A percentile compares a stretch with the other conserved stretches of the same genome.
Evolutionary conservation across 2,113 vertebrate species (phyloP).

Genomic region (Amphiprion percula): DNA sequence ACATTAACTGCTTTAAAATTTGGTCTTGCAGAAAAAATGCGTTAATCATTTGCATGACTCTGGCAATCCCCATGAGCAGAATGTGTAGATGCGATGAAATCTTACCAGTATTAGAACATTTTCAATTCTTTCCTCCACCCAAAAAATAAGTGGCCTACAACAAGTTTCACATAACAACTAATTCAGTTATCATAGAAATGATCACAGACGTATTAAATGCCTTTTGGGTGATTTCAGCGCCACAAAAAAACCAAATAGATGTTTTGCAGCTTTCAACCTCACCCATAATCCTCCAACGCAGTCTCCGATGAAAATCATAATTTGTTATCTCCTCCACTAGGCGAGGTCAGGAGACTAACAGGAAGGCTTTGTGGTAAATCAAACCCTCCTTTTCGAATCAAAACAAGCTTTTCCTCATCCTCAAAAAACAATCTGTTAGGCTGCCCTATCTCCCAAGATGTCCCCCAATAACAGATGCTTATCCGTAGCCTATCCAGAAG

Average conservation of each 20-base stretch:
- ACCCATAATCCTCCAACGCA: conserved; percentile 34
- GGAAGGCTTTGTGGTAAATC: conserved; percentile 60
- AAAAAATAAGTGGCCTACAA: conserved; percentile 18
- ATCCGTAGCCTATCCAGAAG: conserved; percentile 61
- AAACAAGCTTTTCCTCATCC: conserved; percentile 76
- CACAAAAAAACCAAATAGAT: conserved; percentile 4
- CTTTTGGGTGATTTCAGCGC: neutral
- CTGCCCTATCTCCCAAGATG: conserved; percentile 63
- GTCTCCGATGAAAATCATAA: conserved; percentile 46
- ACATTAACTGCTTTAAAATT: conserved; percentile 63
- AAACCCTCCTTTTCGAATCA: conserved; percentile 66
- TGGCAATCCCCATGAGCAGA: conserved; percentile 19
- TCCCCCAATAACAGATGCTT: conserved; percentile 74
- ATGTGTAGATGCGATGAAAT: conserved; percentile 48
- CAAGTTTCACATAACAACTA: conserved; percentile 18
- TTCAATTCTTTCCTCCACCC: neutral
- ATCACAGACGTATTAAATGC: conserved; percentile 38
- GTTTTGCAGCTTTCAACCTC: conserved; percentile 36
- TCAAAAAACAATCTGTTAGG: conserved; percentile 70
- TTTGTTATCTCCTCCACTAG: conserved; percentile 42
- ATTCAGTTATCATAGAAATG: conserved; percentile 33
- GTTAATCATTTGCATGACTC: conserved; percentile 51
- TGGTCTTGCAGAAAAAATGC: conserved; percentile 57
- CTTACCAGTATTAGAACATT: conserved; percentile 46
- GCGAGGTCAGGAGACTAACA: conserved; percentile 65